A percentile compares a stretch with the other conserved stretches of the same genome.
These are phyloP conservation scores for Petromus typicus DNA, from an alignment of 2,113 vertebrate species.

Conservation along the genomic window DNA sequence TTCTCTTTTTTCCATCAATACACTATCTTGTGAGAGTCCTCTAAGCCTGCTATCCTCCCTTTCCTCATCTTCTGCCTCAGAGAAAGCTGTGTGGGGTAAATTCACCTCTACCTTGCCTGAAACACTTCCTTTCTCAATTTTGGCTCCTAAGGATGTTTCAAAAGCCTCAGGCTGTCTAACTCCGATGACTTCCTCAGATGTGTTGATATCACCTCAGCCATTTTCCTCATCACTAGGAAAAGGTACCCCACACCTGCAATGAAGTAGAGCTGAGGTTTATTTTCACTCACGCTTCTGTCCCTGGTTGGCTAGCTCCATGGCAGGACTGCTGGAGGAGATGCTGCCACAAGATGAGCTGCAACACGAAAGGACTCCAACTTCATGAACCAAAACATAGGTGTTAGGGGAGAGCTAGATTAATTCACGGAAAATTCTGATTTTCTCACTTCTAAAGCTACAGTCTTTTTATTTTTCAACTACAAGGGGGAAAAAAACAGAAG, in stretches of 20 bases:
- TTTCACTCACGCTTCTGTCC: neutral
- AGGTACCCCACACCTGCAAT: neutral
- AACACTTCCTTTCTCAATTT: neutral
- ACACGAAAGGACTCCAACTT: neutral
- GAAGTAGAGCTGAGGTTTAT: neutral
- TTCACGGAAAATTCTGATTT: neutral
- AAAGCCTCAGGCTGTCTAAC: neutral
- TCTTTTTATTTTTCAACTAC: slow-evolving; percentile 35
- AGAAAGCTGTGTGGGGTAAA: neutral
- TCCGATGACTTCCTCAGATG: neutral
- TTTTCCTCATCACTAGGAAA: neutral
- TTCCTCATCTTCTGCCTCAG: neutral
- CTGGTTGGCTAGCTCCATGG: neutral
- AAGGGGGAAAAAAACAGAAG: slow-evolving; percentile 3
- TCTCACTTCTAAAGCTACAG: neutral
- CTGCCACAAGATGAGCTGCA: neutral
- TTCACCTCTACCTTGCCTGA: neutral
- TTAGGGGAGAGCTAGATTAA: neutral
- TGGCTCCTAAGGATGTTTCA: neutral
- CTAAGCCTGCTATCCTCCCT: neutral
- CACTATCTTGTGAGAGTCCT: neutral
- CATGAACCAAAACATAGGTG: neutral
- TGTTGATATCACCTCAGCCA: neutral
- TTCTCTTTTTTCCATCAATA: neutral
- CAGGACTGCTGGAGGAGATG: neutral